Evolutionary conservation across 2,888 invertebrate species (phyloP), one percentile per base, ranked within the genome.

Genomic region (Heliconius aoede): DNA sequence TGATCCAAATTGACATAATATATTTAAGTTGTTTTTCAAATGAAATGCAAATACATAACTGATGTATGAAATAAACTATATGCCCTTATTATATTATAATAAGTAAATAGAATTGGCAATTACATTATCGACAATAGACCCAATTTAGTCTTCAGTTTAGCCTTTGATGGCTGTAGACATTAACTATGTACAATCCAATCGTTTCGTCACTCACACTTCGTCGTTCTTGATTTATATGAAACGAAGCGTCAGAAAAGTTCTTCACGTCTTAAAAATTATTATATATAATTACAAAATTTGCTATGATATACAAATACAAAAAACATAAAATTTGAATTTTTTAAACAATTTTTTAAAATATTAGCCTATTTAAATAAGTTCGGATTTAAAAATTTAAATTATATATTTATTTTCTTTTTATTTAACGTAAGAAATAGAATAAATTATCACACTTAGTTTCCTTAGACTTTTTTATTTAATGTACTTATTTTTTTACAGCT

Each of bases 121-220:
- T 36, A 36, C 36, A 24, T 65, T 13, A 36, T 36, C 7, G 65
- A 13, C 13, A 64, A 65, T 65, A 65, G 36, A 24, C n/a, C 5
- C 65, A 65, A 65, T 65, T 65, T 65, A 65, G 36, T 65, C 13
- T 36, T 65, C 36, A 65, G 36, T n/a, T 36, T 24, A n/a, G 8
- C 24, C 65, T 65, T 65, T 65, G 65, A 65, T 36, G 65, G 13
- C 36, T 36, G n/a, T 24, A 36, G 36, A 24, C 36, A 65, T 65
- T 65, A 32, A n/a, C 30, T 64, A 32, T 32, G 32, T n/a, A 65
- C 36, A 5, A 11, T 65, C 11, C 13, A 65, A 36, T 65, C 21
- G 24, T 65, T 36, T 11, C 36, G 65, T 65, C 65, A 36, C 7
- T 65, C 24, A 36, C 11, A 4, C 26, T 60, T n/a, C n/a, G n/a